These are phyloP conservation scores for Acronicta leporina DNA, from an alignment of 2,888 invertebrate species.

Conservation along the genomic window DNA sequence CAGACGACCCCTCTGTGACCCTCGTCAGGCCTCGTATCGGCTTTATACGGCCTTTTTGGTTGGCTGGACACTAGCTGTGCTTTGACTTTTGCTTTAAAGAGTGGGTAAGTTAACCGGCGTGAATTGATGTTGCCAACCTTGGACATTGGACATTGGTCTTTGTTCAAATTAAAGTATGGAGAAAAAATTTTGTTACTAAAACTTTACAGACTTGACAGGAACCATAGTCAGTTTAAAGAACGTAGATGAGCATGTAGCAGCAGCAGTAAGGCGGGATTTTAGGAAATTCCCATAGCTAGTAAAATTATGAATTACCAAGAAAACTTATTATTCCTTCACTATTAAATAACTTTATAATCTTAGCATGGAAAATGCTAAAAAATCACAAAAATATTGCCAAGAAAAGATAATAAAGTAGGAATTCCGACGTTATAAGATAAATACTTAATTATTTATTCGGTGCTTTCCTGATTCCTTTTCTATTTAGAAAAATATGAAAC, in stretches of 20 bases:
- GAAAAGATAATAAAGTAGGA: neutral
- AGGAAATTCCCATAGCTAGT: too few relatives aligned
- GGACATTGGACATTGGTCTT: neutral
- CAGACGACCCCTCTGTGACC: conserved; percentile 38
- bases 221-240: too few relatives aligned
- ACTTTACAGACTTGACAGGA: too few relatives aligned
- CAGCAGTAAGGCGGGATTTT: too few relatives aligned
- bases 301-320: too few relatives aligned
- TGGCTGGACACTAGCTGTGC: conserved; percentile 24
- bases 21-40: conserved; percentile 33
- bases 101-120: conserved; percentile 29
- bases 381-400: too few relatives aligned
- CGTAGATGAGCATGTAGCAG: too few relatives aligned
- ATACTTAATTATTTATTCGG: neutral
- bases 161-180: too few relatives aligned
- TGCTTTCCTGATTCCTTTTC: conserved; percentile 6
- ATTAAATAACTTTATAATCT: too few relatives aligned
- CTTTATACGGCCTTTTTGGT: conserved; percentile 29
- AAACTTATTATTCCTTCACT: too few relatives aligned
- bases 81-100: conserved; percentile 24
- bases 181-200: too few relatives aligned
- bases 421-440: neutral
- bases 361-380: too few relatives aligned
- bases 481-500: neutral
- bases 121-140: conserved; percentile 11